These are phyloP conservation scores for Paraescarpia echinospica DNA, from an alignment of 1,140 invertebrate genomes.

Conservation along the genomic window DNA sequence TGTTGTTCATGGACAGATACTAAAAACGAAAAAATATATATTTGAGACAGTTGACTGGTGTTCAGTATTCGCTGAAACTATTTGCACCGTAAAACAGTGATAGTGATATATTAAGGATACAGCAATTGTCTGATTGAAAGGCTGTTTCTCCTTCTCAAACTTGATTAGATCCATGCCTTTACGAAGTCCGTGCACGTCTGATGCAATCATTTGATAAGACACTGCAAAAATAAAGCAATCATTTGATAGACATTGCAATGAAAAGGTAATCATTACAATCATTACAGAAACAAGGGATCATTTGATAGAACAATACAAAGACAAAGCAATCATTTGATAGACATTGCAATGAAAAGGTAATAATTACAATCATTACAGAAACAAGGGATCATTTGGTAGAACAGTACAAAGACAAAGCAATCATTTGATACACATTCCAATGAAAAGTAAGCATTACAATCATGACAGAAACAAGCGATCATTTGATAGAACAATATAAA, in stretches of 20 bases:
- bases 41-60: background rate
- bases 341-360: too few relatives aligned
- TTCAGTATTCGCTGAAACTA: background rate
- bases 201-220: slow-evolving; percentile 27
- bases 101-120: slow-evolving; percentile 29
- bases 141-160: slow-evolving; percentile 27
- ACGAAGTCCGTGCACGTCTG: slow-evolving; percentile 23
- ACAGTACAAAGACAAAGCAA: slow-evolving; percentile 26
- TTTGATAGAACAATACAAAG: slow-evolving; percentile 29
- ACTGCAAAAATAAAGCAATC: slow-evolving; percentile 26
- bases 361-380: too few relatives aligned
- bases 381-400: slow-evolving; percentile 28
- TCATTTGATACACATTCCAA: background rate
- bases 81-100: background rate
- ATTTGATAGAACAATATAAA: slow-evolving; percentile 30
- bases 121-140: slow-evolving; percentile 19
- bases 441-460: too few relatives aligned
- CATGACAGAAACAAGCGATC: too few relatives aligned
- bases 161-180: slow-evolving; percentile 30
- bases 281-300: too few relatives aligned
- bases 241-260: background rate
- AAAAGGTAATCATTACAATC: too few relatives aligned
- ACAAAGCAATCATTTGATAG: slow-evolving; percentile 13
- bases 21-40: background rate
- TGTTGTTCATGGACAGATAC: background rate